Conservation (phyloP, 2,113 vertebrate species). For the Grammomys surdaster region DNA sequence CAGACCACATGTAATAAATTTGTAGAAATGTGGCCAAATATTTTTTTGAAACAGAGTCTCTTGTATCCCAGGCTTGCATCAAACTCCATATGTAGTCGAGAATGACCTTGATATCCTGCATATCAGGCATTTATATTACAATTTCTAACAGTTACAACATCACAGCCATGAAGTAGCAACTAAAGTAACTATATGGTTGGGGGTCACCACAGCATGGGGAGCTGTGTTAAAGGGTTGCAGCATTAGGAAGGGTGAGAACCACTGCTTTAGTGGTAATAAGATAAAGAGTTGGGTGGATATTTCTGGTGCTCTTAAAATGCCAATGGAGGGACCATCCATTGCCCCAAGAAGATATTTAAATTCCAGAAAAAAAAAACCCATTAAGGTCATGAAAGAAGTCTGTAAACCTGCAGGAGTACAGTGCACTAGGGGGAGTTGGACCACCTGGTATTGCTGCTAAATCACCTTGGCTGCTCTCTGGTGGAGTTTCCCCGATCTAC, state of each 20-base stretch:
- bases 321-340: background rate
- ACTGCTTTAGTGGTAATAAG: background rate
- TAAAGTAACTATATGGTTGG: background rate
- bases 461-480: background rate
- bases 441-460: background rate
- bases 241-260: background rate
- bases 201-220: background rate
- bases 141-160: background rate
- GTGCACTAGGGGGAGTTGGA: background rate
- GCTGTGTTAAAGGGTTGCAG: background rate
- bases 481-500: background rate
- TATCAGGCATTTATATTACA: background rate
- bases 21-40: background rate
- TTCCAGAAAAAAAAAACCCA: background rate
- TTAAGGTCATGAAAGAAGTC: background rate
- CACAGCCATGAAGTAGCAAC: background rate
- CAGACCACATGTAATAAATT: background rate
- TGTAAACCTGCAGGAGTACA: background rate
- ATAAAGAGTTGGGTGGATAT: background rate
- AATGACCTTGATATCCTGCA: background rate
- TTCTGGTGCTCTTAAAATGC: background rate
- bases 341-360: background rate
- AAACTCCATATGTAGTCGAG: background rate
- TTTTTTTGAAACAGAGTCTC: background rate
- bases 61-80: background rate